phyloP scores from a whole-genome alignment of 2,113 vertebrate species.

The Austrofundulus limnaeus region DNA sequence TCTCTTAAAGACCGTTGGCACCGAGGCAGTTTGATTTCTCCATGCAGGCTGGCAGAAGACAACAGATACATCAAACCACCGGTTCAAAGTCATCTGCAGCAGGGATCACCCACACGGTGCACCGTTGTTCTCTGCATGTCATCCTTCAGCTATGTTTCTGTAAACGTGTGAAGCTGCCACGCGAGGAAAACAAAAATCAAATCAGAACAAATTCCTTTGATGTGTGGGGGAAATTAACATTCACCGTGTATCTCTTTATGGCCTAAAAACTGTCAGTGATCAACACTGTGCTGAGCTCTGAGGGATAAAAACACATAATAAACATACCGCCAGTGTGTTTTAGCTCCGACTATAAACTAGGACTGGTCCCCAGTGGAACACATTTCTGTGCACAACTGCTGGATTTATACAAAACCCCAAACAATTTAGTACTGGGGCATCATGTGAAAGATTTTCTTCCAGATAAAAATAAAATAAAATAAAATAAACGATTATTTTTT shows the following conservation, averaged over 20 bases:
- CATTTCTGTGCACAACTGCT: constrained; percentile 5
- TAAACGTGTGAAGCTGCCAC: background rate
- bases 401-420: constrained; percentile 9
- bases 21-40: constrained; percentile 15
- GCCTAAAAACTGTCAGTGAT: constrained; percentile 21
- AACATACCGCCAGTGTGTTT: constrained; percentile 22
- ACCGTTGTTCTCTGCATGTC: constrained; percentile 1
- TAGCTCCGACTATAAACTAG: constrained; percentile 22
- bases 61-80: constrained; percentile 27
- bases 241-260: background rate
- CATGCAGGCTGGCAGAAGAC: background rate
- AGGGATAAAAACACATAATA: constrained; percentile 21
- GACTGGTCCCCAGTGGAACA: constrained; percentile 22
- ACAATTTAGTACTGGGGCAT: constrained; percentile 3
- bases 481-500: too few species aligned
- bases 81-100: constrained; percentile 34
- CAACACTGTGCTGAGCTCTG: constrained; percentile 14
- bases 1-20: constrained; percentile 46
- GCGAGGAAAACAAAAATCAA: background rate
- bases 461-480: too few species aligned
- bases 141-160: constrained; percentile 4
- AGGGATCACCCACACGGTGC: background rate
- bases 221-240: constrained; percentile 12
- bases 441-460: background rate
- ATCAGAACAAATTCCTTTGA: constrained; percentile 13